Evolutionary conservation across 2,888 invertebrate genomes (phyloP).

Genomic region (Drosophila fungiperda): DNA sequence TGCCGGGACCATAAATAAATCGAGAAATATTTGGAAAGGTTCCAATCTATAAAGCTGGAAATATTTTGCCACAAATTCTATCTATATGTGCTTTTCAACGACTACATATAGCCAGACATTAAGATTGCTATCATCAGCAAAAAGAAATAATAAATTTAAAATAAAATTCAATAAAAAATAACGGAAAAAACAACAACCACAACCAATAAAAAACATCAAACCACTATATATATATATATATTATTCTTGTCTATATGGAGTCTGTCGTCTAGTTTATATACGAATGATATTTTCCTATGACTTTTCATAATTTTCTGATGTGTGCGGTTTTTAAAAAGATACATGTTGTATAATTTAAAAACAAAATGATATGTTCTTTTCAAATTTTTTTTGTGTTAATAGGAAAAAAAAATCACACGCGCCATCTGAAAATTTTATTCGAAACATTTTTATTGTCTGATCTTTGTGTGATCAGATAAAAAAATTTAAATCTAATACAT

Average conservation of each 20-base stretch:
- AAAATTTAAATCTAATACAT: slow-evolving; percentile 13
- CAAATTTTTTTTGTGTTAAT: slow-evolving; percentile 64
- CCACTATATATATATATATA: slow-evolving; percentile 37
- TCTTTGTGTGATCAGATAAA: slow-evolving; percentile 32
- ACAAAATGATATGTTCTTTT: slow-evolving; percentile 70
- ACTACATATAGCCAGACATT: slow-evolving; percentile 36
- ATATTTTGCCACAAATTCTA: slow-evolving; percentile 45
- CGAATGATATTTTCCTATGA: slow-evolving; percentile 31
- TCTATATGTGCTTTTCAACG: slow-evolving; percentile 14
- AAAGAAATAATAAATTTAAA: slow-evolving; percentile 8
- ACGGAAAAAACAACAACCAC: slow-evolving; percentile 13
- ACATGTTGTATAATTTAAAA: slow-evolving; percentile 62
- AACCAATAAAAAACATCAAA: slow-evolving; percentile 46
- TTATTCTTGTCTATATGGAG: slow-evolving; percentile 29
- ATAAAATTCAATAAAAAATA: slow-evolving; percentile 2
- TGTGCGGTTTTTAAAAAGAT: slow-evolving; percentile 22
- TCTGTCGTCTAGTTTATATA: slow-evolving; percentile 27
- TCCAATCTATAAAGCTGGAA: slow-evolving; percentile 73
- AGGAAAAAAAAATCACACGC: slow-evolving; percentile 58
- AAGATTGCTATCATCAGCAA: slow-evolving; percentile 46
- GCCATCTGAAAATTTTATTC: slow-evolving; percentile 41
- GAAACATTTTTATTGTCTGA: slow-evolving; percentile 38
- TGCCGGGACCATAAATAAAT: slow-evolving; percentile 66
- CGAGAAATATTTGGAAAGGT: slow-evolving; percentile 57
- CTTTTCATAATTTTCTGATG: slow-evolving; percentile 24